Percentiles rank a stretch among this genome's conserved stretches.
These are phyloP conservation scores for Diploptera punctata DNA, from an alignment of 2,888 invertebrate species.

Conservation along the genomic window DNA sequence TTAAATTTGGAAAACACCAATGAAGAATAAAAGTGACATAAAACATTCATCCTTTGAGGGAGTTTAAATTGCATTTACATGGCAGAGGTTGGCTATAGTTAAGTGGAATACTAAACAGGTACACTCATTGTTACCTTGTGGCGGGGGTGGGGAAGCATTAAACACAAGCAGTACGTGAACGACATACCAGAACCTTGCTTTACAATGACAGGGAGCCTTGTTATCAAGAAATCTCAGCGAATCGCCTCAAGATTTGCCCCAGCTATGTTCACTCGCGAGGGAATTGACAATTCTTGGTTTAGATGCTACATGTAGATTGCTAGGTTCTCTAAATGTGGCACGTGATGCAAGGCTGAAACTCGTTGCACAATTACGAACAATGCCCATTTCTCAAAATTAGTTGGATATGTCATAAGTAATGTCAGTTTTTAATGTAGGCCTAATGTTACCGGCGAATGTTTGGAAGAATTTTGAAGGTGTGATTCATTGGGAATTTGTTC, in stretches of 20 bases:
- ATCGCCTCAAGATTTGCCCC: neutral
- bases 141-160: constrained; percentile 17
- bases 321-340: neutral
- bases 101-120: constrained; percentile 31
- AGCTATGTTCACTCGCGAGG: neutral
- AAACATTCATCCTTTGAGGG: constrained; percentile 12
- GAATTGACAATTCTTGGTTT: neutral
- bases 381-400: no score
- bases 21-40: constrained; percentile 20
- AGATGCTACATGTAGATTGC: neutral
- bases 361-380: no score
- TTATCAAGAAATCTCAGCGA: neutral
- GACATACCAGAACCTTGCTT: constrained; percentile 24
- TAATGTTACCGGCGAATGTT: no score
- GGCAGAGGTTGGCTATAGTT: neutral
- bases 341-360: neutral
- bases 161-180: constrained; percentile 29
- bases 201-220: neutral
- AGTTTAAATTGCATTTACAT: constrained; percentile 28
- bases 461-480: no score
- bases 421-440: no score
- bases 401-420: no score
- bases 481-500: no score
- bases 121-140: constrained; percentile 17
- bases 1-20: no score